Base-by-base conservation (phyloP, 2,888 invertebrate species). In the Acronicta psi region DNA sequence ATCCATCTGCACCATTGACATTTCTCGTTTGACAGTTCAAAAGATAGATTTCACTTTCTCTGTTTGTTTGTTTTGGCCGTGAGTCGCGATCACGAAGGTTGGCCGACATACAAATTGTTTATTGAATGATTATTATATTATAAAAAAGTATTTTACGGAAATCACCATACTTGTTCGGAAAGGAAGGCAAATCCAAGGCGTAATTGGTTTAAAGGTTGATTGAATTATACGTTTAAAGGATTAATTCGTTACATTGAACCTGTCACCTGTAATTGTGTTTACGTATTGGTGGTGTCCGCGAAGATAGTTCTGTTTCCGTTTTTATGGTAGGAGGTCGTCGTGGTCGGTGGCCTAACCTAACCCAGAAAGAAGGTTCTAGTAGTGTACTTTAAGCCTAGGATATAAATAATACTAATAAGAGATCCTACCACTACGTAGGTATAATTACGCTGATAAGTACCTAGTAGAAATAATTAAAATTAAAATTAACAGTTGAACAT, bases 181-280 rank as follows among this genome's bases (percentile, higher is more conserved):
- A 69, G 62, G 68, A 73, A 73, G 75, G 72, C 44, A 67, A 66
- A 54, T 29, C 13, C 60, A 61, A 75, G 72, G 73, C 51, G 49
- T 57, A 29, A 50, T 64, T 58, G 54, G 52, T 44, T 18, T 63
- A 49, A 70, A 74, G 59, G 62, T 63, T 74, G 44, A 52, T 49
- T 63, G 31, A 54, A 38, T 40, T 38, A 47, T 52, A 58, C 44
- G 40, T 16, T 42, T 42, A 36, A 50, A 65, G 41, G 42, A 60
- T 59, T 55, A 70, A 47, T 65, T 47, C 13, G 37, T 53, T 59
- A 43, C 54, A 69, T 59, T 69, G 56, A 40, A 46, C 14, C 34
- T 70, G 59, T 56, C 50, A 53, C 40, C 50, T 56, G 14, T 58
- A 51, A 58, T 69, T 69, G 40, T 49, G 45, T 65, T 54, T 41